Evolutionary conservation across 2,797 vertebrate species (phyloP).

Genomic region (Halcyon smyrnensis): DNA sequence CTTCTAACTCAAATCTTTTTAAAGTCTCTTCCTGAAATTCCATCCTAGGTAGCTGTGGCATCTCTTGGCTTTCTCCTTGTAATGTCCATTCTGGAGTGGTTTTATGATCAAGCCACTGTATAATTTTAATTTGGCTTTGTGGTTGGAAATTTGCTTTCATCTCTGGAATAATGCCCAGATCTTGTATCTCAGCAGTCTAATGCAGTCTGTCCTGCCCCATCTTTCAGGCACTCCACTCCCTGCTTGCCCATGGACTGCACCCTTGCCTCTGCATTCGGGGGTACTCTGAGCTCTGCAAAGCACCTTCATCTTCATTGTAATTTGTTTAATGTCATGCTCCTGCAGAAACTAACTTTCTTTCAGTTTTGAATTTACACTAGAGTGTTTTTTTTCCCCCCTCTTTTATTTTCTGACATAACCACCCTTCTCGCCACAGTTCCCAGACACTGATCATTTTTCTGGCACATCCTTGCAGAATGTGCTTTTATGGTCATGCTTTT

Average conservation of each 20-base stretch:
- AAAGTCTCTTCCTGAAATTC: background rate
- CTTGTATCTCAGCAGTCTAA: background rate
- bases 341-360: background rate
- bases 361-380: background rate
- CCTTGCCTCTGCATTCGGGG: background rate
- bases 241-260: accelerated
- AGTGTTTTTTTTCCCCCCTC: background rate
- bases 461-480: background rate
- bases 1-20: background rate
- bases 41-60: background rate
- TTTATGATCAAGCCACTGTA: background rate
- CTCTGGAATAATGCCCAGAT: background rate
- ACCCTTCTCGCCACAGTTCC: background rate
- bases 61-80: background rate
- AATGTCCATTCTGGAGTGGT: background rate
- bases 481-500: background rate
- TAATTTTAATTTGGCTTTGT: background rate
- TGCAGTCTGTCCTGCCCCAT: background rate
- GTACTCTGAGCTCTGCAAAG: background rate
- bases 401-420: background rate
- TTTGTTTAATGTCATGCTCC: background rate
- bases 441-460: background rate
- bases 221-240: background rate
- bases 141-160: background rate
- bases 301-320: background rate